A percentile compares a stretch with the other conserved stretches of the same genome.
Evolutionary conservation across 92 coral and sea anemone species (phyloP).

Genomic region (Phymanthus crucifer): DNA sequence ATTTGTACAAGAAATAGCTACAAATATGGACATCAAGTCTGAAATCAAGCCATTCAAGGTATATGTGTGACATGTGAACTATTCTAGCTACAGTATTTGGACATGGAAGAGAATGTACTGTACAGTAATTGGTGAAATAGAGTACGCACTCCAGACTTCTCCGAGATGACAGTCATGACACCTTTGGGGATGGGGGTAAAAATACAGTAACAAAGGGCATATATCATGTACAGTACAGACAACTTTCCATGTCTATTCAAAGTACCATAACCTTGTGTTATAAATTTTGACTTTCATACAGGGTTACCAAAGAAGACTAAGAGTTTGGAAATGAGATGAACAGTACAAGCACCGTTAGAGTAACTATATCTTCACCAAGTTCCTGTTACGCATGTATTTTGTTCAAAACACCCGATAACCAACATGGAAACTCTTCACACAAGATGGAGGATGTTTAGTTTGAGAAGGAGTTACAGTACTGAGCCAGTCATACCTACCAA

Average conservation of each 20-base stretch:
- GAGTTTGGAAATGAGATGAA: background rate
- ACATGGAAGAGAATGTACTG: too few species aligned
- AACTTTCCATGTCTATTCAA: too few species aligned
- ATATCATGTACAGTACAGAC: too few species aligned
- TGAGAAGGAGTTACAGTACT: background rate
- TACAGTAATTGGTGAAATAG: too few species aligned
- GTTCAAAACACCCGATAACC: too few species aligned
- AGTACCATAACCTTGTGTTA: background rate
- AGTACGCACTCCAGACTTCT: too few species aligned
- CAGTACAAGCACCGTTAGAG: background rate
- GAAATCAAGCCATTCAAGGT: slow-evolving; percentile 22
- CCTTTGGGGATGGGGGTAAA: too few species aligned
- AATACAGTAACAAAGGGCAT: too few species aligned
- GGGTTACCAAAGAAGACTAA: background rate
- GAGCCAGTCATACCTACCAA: background rate
- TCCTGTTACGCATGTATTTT: too few species aligned
- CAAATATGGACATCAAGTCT: slow-evolving; percentile 29
- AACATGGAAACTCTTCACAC: background rate
- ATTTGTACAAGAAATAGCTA: slow-evolving; percentile 24
- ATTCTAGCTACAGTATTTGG: too few species aligned
- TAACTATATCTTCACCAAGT: background rate
- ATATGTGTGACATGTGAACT: background rate
- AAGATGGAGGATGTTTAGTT: background rate
- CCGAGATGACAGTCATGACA: too few species aligned
- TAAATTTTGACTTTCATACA: background rate